Evolutionary conservation across 2,113 vertebrate genomes (phyloP), one percentile per base, ranked within the genome.

Genomic region (Danio rerio): DNA sequence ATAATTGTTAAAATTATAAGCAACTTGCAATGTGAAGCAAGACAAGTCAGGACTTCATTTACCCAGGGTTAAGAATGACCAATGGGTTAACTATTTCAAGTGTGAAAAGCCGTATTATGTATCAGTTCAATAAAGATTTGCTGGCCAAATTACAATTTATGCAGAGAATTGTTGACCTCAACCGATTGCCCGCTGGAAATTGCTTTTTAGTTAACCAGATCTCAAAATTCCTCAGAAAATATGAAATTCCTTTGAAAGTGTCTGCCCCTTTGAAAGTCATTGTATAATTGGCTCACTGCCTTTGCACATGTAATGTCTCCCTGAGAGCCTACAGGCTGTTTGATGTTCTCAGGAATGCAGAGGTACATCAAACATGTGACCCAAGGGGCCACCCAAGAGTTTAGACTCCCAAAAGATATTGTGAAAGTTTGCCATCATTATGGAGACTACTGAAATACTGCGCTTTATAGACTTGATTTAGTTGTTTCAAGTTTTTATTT

Each of bases 371-470:
- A 80, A 65, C 72, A 73, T 81, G 82, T 84, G 82, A 74, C 72
- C 59, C 52, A 49, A 20, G 70, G 31, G 89, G 83, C 84, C 88
- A 88, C 87, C 81, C 86, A 89, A 87, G 86, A 86, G 86, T n/a
- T 87, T 84, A 58, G 82, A 87, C 79, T 84, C 86, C 71, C 87
- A 16, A 61, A 53, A 53, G 69, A 53, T n/a, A 43, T 31, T 73
- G 6, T 42, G 8, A 15, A 18, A 71, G n/a, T 70, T 50, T 50
- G 18, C 68, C 68, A 70, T 70, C 10, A 70, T 49, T 70, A n/a
- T 70, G 20, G 3, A 12, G 12, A 15, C 12, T 42, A 8, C 20
- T 42, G 59, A 62, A 62, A 31, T 42, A 65, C n/a, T 8, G n/a
- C 18, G 9, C 45, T 3, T 70, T 47, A 11, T 11, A 9, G 42